Conservation (phyloP, 2,113 vertebrate genomes). For the Platichthys stellatus region DNA sequence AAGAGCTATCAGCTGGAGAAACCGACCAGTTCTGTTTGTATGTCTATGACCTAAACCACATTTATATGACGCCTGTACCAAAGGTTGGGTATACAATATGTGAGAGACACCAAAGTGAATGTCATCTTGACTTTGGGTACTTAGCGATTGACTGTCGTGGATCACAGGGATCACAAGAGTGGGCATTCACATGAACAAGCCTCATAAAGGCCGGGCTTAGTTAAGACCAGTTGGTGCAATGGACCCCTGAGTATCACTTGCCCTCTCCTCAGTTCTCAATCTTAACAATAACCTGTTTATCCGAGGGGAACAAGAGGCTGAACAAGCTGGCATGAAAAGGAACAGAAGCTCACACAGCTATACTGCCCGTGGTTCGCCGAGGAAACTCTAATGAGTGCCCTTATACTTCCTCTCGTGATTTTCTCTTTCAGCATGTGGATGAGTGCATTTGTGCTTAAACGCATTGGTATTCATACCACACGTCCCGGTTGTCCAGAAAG, state of each 20-base stretch:
- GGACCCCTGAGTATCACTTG: not conserved
- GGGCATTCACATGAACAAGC: too few species aligned
- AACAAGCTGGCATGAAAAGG: not conserved
- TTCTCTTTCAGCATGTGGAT: constrained; percentile 43
- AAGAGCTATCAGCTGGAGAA: too few species aligned
- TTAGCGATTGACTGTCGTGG: too few species aligned
- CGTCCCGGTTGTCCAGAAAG: constrained; percentile 47
- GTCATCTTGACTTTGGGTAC: too few species aligned
- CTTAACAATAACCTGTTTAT: constrained; percentile 2
- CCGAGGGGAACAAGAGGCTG: not conserved
- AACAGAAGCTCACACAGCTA: not conserved
- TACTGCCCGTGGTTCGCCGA: not conserved
- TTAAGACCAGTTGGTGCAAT: not conserved
- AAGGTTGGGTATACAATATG: too few species aligned
- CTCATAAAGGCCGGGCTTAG: too few species aligned
- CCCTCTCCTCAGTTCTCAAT: constrained; percentile 6
- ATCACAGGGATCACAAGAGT: too few species aligned
- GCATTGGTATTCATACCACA: constrained; percentile 64
- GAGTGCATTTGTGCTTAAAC: constrained; percentile 26
- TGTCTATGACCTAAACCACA: too few species aligned
- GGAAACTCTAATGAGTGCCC: constrained; percentile 30
- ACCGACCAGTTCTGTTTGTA: too few species aligned
- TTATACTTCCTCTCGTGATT: constrained; percentile 43
- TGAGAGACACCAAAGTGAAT: too few species aligned
- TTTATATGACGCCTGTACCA: too few species aligned